These are phyloP conservation scores for Linepithema humile DNA, from an alignment of 1,140 invertebrate species.

Conservation along the genomic window DNA sequence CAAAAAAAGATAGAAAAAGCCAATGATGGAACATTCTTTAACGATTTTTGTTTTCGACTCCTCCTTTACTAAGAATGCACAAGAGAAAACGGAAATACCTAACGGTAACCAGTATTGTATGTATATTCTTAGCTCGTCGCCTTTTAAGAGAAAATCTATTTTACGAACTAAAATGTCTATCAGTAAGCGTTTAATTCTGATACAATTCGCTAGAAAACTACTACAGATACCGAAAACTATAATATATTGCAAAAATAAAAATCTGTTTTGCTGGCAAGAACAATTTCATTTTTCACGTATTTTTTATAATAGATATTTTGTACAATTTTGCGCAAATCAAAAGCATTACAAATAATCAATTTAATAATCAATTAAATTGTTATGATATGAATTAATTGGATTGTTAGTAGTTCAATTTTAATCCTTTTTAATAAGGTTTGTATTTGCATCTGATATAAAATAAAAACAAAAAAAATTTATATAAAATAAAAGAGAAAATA, in stretches of 20 bases:
- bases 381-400: not conserved
- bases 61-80: constrained; percentile 4
- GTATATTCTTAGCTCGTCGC: constrained; percentile 7
- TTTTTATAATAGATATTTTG: not conserved
- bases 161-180: not conserved
- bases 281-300: not conserved
- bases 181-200: not conserved
- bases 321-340: not conserved
- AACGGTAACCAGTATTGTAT: constrained; percentile 1
- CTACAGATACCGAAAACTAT: not conserved
- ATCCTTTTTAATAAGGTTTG: not conserved
- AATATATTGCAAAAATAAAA: not conserved
- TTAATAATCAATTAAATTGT: not conserved
- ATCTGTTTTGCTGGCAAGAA: not conserved
- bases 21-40: constrained; percentile 62
- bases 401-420: not conserved
- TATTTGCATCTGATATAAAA: not conserved
- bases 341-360: not conserved
- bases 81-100: constrained; percentile 14
- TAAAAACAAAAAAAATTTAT: constrained; percentile 1
- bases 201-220: not conserved
- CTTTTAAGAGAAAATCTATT: constrained; percentile 10
- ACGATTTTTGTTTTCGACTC: constrained; percentile 55
- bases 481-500: not conserved
- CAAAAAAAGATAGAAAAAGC: constrained; percentile 27